Conservation (phyloP, 2,797 vertebrate genomes). For the Molothrus ater region DNA sequence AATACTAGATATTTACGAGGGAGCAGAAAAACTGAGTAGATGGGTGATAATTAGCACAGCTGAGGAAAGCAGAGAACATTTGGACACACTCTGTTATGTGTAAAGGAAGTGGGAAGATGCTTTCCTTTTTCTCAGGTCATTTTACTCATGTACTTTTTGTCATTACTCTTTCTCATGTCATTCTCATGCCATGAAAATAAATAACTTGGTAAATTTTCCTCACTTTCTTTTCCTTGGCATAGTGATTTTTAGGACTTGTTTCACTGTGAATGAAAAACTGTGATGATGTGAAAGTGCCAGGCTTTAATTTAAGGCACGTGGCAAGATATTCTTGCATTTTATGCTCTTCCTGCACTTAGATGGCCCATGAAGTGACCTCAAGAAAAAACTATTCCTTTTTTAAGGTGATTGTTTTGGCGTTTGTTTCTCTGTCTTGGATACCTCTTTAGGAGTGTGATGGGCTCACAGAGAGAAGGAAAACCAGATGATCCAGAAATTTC, state of each 20-base stretch:
- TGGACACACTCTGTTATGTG: not conserved
- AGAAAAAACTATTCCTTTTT: not conserved
- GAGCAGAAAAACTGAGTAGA: not conserved
- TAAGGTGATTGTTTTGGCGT: not conserved
- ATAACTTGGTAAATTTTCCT: not conserved
- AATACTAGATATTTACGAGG: not conserved
- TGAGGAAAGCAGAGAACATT: not conserved
- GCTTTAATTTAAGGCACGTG: not conserved
- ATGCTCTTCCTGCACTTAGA: not conserved
- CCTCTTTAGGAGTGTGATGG: not conserved
- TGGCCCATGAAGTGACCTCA: not conserved
- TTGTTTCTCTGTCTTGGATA: not conserved
- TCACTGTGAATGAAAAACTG: not conserved
- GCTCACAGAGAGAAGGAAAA: not conserved
- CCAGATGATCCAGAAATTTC: not conserved
- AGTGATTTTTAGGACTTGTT: not conserved
- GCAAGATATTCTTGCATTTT: not conserved
- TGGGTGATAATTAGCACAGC: not conserved
- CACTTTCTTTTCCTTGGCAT: not conserved
- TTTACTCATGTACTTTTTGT: not conserved
- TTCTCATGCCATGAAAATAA: not conserved
- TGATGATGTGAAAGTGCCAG: not conserved
- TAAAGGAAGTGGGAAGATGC: not conserved
- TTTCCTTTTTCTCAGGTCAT: not conserved
- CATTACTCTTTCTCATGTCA: not conserved